phyloP scores from a whole-genome alignment of 2,113 vertebrate species.

The Vidua chalybeata region DNA sequence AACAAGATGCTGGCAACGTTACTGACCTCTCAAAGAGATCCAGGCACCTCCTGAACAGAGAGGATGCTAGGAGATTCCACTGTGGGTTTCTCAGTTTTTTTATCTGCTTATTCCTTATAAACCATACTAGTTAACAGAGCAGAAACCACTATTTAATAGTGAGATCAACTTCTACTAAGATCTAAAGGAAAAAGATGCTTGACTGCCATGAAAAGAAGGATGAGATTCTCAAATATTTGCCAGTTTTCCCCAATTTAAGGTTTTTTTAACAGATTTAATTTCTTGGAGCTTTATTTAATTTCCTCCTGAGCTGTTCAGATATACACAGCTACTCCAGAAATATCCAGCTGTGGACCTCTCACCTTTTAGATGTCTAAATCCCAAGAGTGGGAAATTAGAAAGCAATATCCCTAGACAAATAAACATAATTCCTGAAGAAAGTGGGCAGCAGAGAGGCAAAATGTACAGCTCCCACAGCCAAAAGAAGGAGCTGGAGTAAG shows the following conservation, averaged over 20 bases:
- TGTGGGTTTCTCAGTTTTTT: not conserved
- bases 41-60: not conserved
- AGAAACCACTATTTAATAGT: not conserved
- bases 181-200: not conserved
- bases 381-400: not conserved
- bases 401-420: not conserved
- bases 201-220: not conserved
- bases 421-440: not conserved
- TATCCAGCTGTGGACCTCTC: not conserved
- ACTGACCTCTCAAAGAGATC: not conserved
- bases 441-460: not conserved
- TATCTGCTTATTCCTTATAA: not conserved
- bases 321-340: not conserved
- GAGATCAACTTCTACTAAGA: not conserved
- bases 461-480: not conserved
- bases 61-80: not conserved
- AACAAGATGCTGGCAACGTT: not conserved
- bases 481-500: not conserved
- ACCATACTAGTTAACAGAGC: not conserved
- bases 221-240: not conserved
- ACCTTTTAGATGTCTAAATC: not conserved
- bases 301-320: not conserved
- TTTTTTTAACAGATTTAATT: not conserved
- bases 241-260: accelerated
- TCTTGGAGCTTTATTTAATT: not conserved